phyloP scores from a whole-genome alignment of 2,797 vertebrate species.

The Cheirogaleus major region DNA sequence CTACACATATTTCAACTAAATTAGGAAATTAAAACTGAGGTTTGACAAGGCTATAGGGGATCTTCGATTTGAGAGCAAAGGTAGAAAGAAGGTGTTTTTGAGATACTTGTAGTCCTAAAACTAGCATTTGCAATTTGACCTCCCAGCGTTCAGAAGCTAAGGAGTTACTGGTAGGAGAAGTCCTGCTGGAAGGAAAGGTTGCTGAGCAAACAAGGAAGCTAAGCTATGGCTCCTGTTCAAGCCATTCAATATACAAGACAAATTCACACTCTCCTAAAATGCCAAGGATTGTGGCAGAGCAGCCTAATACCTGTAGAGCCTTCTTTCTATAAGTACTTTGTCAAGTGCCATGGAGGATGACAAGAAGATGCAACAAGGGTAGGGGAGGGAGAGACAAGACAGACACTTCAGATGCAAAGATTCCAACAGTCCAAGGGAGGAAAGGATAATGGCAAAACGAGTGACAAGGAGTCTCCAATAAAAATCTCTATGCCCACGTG shows the following conservation, averaged over 20 bases:
- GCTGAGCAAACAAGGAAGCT: background rate
- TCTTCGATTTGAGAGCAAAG: conserved; percentile 27
- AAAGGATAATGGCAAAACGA: background rate
- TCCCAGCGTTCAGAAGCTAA: background rate
- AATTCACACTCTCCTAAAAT: background rate
- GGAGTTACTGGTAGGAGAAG: background rate
- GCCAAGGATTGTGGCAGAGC: background rate
- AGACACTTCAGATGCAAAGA: background rate
- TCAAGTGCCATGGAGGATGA: background rate
- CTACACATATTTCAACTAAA: background rate
- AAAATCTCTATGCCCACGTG: background rate
- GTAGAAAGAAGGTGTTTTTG: background rate
- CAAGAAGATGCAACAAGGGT: background rate
- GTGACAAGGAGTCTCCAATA: background rate
- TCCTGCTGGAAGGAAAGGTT: background rate
- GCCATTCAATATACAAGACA: background rate
- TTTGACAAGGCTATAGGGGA: background rate
- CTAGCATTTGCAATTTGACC: background rate
- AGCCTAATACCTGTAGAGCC: background rate
- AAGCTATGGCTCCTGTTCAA: background rate
- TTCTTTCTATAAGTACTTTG: background rate
- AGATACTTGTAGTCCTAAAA: background rate
- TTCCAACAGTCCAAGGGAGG: background rate
- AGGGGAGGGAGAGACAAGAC: background rate
- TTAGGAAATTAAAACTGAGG: background rate